These are phyloP conservation scores for Apolygus lucorum DNA, from an alignment of 1,140 invertebrate species.

Conservation along the genomic window DNA sequence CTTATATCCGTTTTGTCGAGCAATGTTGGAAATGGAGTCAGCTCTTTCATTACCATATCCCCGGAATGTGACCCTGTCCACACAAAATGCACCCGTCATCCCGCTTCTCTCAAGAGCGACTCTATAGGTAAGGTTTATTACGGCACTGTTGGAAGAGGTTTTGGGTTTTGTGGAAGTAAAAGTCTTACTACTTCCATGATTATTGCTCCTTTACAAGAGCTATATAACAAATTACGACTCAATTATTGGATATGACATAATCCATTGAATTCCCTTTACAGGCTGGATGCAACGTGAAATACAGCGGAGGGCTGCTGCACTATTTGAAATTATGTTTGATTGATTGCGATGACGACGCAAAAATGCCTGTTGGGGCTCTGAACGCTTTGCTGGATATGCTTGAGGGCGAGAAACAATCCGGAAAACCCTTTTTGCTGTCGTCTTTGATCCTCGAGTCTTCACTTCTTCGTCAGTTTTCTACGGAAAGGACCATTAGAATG, in stretches of 20 bases:
- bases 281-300: conserved; percentile 27
- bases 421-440: conserved; percentile 32
- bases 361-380: conserved; percentile 28
- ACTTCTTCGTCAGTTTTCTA: conserved; percentile 48
- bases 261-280: conserved; percentile 16
- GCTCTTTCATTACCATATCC: too few relatives aligned
- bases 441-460: conserved; percentile 46
- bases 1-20: too few relatives aligned
- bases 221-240: too few relatives aligned
- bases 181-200: too few relatives aligned
- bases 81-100: too few relatives aligned
- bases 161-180: too few relatives aligned
- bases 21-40: too few relatives aligned
- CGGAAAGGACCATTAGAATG: conserved; percentile 47
- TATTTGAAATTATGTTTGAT: conserved; percentile 44
- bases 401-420: conserved; percentile 1
- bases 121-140: too few relatives aligned
- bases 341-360: conserved; percentile 24
- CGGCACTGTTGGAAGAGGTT: too few relatives aligned
- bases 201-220: too few relatives aligned
- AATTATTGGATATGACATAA: background rate
- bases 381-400: conserved; percentile 23
- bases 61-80: too few relatives aligned
- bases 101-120: too few relatives aligned
- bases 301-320: conserved; percentile 42